phyloP scores from a whole-genome alignment of 1,140 invertebrate genomes.

The Platorchestia sp. region DNA sequence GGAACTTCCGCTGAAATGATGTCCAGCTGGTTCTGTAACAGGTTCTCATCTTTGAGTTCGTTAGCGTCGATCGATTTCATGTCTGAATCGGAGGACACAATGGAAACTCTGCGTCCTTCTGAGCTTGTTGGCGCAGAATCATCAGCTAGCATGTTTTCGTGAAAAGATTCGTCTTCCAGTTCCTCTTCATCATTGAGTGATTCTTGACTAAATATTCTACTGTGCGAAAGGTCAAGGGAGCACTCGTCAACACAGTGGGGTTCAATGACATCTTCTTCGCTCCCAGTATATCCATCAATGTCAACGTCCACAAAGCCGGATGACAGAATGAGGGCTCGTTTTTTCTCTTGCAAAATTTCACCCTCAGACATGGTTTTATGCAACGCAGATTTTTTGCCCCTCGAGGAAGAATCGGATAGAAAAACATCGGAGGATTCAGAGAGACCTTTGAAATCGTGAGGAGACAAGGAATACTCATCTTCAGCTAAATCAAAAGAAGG shows the following conservation, averaged over 20 bases:
- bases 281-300: slow-evolving; percentile 63
- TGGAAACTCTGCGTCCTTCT: slow-evolving; percentile 62
- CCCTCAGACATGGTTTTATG: slow-evolving; percentile 86
- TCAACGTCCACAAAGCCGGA: slow-evolving; percentile 69
- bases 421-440: slow-evolving; percentile 38
- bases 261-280: slow-evolving; percentile 66
- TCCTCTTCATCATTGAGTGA: slow-evolving; percentile 70
- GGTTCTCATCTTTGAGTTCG: slow-evolving; percentile 62
- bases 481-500: slow-evolving; percentile 34
- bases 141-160: slow-evolving; percentile 79
- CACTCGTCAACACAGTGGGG: slow-evolving; percentile 66
- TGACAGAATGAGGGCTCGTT: slow-evolving; percentile 67
- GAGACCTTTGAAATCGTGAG: neutral
- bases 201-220: slow-evolving; percentile 66
- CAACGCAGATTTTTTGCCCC: slow-evolving; percentile 72
- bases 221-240: slow-evolving; percentile 64
- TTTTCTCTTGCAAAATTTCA: slow-evolving; percentile 80
- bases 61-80: slow-evolving; percentile 61
- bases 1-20: slow-evolving; percentile 56
- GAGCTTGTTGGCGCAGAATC: slow-evolving; percentile 11
- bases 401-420: neutral
- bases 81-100: slow-evolving; percentile 63
- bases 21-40: slow-evolving; percentile 60
- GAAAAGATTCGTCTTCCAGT: slow-evolving; percentile 76
- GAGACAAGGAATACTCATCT: slow-evolving; percentile 45